Evolutionary conservation across 2,888 invertebrate species (phyloP), one percentile per base, ranked within the genome.

Genomic region (Ennomos erosarius): DNA sequence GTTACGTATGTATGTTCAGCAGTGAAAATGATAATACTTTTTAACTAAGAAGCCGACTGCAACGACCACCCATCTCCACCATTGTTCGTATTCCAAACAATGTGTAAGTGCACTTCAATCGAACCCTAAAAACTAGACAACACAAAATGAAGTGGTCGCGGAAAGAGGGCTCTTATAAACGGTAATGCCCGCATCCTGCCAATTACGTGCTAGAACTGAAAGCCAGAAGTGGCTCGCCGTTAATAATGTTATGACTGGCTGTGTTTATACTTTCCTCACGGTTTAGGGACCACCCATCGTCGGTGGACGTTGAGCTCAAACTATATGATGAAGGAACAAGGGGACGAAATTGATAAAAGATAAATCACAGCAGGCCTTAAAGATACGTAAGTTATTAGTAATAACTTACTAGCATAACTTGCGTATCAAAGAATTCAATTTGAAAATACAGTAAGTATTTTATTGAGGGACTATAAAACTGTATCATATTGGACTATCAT

Each of bases 151-250:
- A 58, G 55, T 55, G 58, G 51, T 42, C 16, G 53, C 39, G 55
- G 56, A 62, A 53, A 61, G 56, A 34, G 62, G 60, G 55, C 62
- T 66, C 73, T 68, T 53, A 51, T 37, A 45, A n/a, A 11, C 51
- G 47, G 58, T 48, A 58, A 54, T 59, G 65, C 79, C 79, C 79
- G 78, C 78, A 79, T 79, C 77, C 79, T 76, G 71, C 54, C 64
- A 39, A 58, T 58, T 59, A 51, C 50, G 53, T 45, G 39, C 49
- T 46, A 48, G 57, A 26, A 39, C 40, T 12, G 45, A 38, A 42
- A 59, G 57, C 59, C 57, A 16, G 40, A 48, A 59, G 33, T 50
- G 45, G 26, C 9, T 44, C 45, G 51, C 43, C 44, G 44, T 49
- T 53, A 55, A 60, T 55, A 59, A 51, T 49, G 54, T 62, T 62